Percentiles rank a stretch among this genome's conserved stretches.
Evolutionary conservation across 2,888 invertebrate genomes (phyloP).

Genomic region (Pterobdella sp.): DNA sequence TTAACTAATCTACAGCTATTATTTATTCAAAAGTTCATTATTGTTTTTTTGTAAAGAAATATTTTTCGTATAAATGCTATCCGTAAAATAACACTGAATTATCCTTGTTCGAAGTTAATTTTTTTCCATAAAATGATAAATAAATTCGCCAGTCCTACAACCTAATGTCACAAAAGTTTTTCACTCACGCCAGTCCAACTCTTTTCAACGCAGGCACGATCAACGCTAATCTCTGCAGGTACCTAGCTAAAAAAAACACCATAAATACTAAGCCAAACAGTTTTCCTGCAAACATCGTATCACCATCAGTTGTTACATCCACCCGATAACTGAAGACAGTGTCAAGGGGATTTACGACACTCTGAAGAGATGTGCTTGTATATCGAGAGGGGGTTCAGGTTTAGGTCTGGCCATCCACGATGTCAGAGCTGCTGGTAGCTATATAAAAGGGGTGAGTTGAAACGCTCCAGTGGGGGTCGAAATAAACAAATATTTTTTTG

Average conservation of each 20-base stretch:
- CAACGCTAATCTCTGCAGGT: slow-evolving; percentile 24
- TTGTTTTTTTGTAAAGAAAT: not conserved
- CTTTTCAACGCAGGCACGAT: slow-evolving; percentile 27
- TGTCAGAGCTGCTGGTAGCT: slow-evolving; percentile 24
- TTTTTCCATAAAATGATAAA: too few species aligned
- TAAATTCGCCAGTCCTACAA: slow-evolving; percentile 10
- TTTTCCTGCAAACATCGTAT: not conserved
- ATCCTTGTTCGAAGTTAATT: too few species aligned
- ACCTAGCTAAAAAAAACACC: not conserved
- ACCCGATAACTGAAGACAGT: slow-evolving; percentile 23
- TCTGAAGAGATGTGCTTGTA: slow-evolving; percentile 22
- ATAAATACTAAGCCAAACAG: not conserved
- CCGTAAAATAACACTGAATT: too few species aligned
- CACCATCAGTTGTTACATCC: slow-evolving; percentile 24
- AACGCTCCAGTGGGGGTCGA: not conserved
- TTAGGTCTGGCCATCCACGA: slow-evolving; percentile 19
- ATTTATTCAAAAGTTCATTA: slow-evolving; percentile 2
- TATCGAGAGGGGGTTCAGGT: slow-evolving; percentile 26
- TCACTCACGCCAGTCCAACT: slow-evolving; percentile 27
- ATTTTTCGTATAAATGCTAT: too few species aligned
- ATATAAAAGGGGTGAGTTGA: slow-evolving; percentile 15
- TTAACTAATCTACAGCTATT: not conserved
- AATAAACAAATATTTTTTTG: not conserved
- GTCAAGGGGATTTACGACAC: slow-evolving; percentile 23
- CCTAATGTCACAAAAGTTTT: slow-evolving; percentile 16